Base-by-base conservation (phyloP, 1,140 invertebrate genomes). In the Belonocnema kinseyi region DNA sequence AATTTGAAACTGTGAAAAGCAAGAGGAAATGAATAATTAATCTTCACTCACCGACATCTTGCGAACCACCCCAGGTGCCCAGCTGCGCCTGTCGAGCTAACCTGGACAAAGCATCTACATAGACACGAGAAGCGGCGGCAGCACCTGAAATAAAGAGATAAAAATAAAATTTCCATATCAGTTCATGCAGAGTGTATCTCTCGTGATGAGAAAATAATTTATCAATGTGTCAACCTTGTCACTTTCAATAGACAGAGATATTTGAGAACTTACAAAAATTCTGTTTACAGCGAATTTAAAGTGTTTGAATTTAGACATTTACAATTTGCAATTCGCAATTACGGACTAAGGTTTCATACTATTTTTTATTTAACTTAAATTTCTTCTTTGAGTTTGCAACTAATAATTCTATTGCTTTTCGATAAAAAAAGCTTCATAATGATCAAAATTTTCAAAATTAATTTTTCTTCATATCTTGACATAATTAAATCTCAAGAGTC, bases 31-130 rank as follows among this genome's bases (percentile, higher is more conserved):
- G 75, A 46, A 61, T 81, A 86, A 88, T 86, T 81, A 88, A 85
- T 83, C 84, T 86, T 71, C 76, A 91, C 94, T 95, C 93, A 97
- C 97, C 96, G 83, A 98, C 96, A 94, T 98, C 97, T 81, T 95
- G 94, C 81, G 96, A 97, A 89, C 96, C 96, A 85, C 96, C 96
- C 95, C 96, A 96, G 77, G 95, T 96, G 54, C 95, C 96, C 88
- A 97, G 95, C 90, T 97, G 96, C 74, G 96, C 96, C 88, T 97
- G 96, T 82, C 95, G 92, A 50, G 96, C 96, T 83, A 98, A 92
- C 90, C 96, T 96, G 75, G 95, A 95, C 87, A 98, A 94, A 82
- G 96, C 95, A 87, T 98, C 97, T 83, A 97, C 95, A 90, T 97
- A 98, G 81, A 97, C 90, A 52, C 96, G 93, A 26, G 96, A 97